Evolutionary conservation across 2,888 invertebrate genomes (phyloP).

Genomic region (Diaperis boleti): DNA sequence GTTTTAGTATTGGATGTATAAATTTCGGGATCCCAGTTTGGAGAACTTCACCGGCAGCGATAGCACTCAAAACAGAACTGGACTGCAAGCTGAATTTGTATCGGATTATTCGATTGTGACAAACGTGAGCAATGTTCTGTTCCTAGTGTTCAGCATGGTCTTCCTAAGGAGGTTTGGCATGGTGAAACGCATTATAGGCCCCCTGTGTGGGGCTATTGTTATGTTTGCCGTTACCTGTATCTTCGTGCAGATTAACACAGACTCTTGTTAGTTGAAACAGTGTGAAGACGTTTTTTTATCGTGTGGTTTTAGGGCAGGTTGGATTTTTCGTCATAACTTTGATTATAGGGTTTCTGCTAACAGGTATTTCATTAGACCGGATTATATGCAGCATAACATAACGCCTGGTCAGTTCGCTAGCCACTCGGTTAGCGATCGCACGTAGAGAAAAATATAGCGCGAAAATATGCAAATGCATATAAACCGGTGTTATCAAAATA

Average conservation of each 20-base stretch:
- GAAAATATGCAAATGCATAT: too few species aligned
- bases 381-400: too few species aligned
- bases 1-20: conserved; percentile 32
- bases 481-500: too few species aligned
- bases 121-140: conserved; percentile 30
- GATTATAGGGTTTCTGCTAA: conserved; percentile 39
- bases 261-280: conserved; percentile 44
- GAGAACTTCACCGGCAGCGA: neutral
- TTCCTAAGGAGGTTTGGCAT: conserved; percentile 28
- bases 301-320: conserved; percentile 48
- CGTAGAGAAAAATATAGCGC: too few species aligned
- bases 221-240: conserved; percentile 37
- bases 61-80: conserved; percentile 33
- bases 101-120: conserved; percentile 37
- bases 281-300: too few species aligned
- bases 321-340: conserved; percentile 48
- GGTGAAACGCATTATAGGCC: conserved; percentile 27
- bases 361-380: neutral
- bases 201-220: conserved; percentile 24
- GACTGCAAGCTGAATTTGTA: conserved; percentile 38
- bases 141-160: conserved; percentile 31
- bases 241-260: conserved; percentile 43
- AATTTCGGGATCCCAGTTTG: conserved; percentile 32
- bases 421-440: too few species aligned
- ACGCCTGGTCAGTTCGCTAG: too few species aligned